These are phyloP conservation scores for Furcula furcula DNA, from an alignment of 2,888 invertebrate genomes.

Conservation along the genomic window DNA sequence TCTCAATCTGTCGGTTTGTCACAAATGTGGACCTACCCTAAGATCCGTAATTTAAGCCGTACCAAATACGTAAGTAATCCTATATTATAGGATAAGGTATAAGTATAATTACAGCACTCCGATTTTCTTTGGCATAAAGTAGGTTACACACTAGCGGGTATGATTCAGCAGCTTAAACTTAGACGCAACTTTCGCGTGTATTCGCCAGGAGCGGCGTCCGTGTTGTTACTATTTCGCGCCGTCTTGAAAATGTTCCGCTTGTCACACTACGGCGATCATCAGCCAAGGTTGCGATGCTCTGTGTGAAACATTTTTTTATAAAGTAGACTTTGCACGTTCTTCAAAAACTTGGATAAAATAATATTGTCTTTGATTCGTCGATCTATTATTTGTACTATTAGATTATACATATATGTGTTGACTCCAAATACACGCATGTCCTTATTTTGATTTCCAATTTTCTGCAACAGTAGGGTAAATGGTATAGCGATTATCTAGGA, in stretches of 20 bases:
- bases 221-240: conserved; percentile 86
- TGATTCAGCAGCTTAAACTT: conserved; percentile 32
- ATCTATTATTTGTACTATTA: no score
- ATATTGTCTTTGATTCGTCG: no score
- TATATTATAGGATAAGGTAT: conserved; percentile 27
- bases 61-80: conserved; percentile 23
- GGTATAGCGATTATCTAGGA: no score
- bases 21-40: no score
- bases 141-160: conserved; percentile 16
- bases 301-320: conserved; percentile 18
- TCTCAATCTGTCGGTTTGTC: no score
- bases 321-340: no score
- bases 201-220: conserved; percentile 87
- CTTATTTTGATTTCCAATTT: no score
- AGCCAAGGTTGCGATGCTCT: conserved; percentile 68
- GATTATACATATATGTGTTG: no score
- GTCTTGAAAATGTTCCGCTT: conserved; percentile 65
- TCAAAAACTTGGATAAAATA: no score
- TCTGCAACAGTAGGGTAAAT: no score
- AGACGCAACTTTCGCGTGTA: conserved; percentile 86
- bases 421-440: no score
- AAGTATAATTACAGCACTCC: conserved; percentile 14
- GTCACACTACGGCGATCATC: conserved; percentile 71
- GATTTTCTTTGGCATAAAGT: conserved; percentile 33
- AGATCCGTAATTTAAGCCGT: conserved; percentile 11